These are phyloP conservation scores for Pollenia labialis DNA, from an alignment of 2,888 invertebrate species.

Conservation along the genomic window DNA sequence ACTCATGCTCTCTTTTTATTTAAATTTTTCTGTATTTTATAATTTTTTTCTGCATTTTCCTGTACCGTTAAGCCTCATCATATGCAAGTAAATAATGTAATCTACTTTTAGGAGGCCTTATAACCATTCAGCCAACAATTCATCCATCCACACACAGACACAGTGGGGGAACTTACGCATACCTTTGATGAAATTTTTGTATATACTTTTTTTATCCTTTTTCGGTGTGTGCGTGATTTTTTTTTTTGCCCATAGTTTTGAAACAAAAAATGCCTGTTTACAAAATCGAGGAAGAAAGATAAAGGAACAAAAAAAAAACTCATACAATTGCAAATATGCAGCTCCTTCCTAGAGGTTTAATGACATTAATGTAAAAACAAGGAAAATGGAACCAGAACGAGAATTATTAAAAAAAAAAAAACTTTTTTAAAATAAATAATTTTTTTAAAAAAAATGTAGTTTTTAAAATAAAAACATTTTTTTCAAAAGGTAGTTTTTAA, in stretches of 20 bases:
- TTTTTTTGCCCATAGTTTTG: constrained; percentile 62
- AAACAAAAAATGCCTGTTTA: constrained; percentile 60
- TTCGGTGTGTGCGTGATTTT: constrained; percentile 11
- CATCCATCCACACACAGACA: not conserved
- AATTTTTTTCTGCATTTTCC: constrained; percentile 9
- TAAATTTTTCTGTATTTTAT: constrained; percentile 17
- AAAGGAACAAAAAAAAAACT: constrained; percentile 1
- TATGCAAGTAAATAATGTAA: constrained; percentile 72
- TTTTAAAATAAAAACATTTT: not conserved
- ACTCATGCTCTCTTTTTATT: constrained; percentile 21
- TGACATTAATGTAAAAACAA: not conserved
- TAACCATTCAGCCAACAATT: not conserved
- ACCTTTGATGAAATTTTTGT: constrained; percentile 50
- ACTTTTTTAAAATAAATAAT: not conserved
- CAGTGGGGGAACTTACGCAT: constrained; percentile 33
- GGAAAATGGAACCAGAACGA: constrained; percentile 30
- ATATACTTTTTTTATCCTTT: constrained; percentile 43
- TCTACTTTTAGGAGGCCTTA: constrained; percentile 59
- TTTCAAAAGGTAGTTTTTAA: not conserved
- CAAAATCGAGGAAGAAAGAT: constrained; percentile 33
- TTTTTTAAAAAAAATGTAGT: not conserved
- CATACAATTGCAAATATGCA: not conserved
- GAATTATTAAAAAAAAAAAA: not conserved
- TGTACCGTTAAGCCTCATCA: constrained; percentile 37
- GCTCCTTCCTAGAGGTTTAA: constrained; percentile 32